Conservation (phyloP, 2,797 vertebrate species). For the Diglossa cyanea region DNA sequence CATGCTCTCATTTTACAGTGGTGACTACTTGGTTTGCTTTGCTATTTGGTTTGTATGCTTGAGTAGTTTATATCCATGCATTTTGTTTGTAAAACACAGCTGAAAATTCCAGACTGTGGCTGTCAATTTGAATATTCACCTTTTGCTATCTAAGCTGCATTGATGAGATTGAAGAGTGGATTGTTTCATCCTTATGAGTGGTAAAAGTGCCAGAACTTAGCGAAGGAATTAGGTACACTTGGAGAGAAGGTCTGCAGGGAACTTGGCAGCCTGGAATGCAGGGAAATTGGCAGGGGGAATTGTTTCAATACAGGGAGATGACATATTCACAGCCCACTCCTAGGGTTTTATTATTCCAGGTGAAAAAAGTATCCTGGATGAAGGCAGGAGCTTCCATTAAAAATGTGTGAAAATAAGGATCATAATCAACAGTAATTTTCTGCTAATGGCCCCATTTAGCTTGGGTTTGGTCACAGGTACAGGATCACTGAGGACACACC, state of each 20-base stretch:
- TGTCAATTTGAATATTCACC: neutral
- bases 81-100: neutral
- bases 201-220: neutral
- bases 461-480: neutral
- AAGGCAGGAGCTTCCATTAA: neutral
- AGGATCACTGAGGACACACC: fast-evolving
- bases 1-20: neutral
- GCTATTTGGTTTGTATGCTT: neutral
- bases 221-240: neutral
- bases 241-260: neutral
- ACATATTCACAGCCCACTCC: neutral
- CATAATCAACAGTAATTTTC: neutral
- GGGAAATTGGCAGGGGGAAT: neutral
- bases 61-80: neutral
- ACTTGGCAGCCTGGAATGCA: neutral
- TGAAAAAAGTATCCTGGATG: neutral
- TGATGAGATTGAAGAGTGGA: neutral
- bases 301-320: neutral
- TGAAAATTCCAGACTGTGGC: neutral
- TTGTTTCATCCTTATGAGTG: neutral
- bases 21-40: neutral
- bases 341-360: neutral
- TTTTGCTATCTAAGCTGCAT: neutral
- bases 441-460: neutral
- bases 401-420: neutral